phyloP scores from a whole-genome alignment of 2,888 invertebrate genomes.

The Chrysina gloriosa region DNA sequence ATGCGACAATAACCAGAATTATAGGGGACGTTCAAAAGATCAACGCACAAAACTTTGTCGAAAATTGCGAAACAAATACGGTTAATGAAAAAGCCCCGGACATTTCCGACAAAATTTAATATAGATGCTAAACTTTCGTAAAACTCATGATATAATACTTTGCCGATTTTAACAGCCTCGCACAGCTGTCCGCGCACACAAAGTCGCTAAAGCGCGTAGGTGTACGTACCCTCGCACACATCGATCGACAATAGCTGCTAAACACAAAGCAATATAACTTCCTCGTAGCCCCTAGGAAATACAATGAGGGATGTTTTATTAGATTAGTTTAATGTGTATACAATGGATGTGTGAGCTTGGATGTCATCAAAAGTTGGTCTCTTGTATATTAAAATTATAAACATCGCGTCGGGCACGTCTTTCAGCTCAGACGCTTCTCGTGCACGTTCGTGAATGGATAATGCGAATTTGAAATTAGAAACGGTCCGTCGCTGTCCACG shows the following conservation, averaged over 20 bases:
- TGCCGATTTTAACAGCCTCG: neutral
- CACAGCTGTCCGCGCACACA: slow-evolving; percentile 7
- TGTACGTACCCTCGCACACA: neutral
- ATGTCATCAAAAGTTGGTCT: slow-evolving; percentile 15
- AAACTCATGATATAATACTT: slow-evolving; percentile 20
- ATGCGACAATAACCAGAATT: too few species aligned
- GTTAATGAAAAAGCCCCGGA: too few species aligned
- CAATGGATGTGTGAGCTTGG: slow-evolving; percentile 33
- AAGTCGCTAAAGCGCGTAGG: neutral
- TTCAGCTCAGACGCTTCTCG: neutral
- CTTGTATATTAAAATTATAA: slow-evolving; percentile 30
- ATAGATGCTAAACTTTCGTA: neutral
- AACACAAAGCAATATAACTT: slow-evolving; percentile 34
- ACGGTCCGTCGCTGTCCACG: too few species aligned
- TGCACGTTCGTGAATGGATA: neutral
- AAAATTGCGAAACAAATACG: too few species aligned
- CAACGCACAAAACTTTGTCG: too few species aligned
- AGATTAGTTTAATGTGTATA: slow-evolving; percentile 40
- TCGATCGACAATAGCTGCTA: slow-evolving; percentile 29
- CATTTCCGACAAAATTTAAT: slow-evolving; percentile 2
- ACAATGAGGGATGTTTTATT: slow-evolving; percentile 38
- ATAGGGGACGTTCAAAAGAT: too few species aligned
- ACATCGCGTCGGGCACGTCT: neutral
- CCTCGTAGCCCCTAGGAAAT: slow-evolving; percentile 25
- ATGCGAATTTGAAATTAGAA: slow-evolving; percentile 13